These are phyloP conservation scores for Macrobrachium nipponense DNA, from an alignment of 1,140 invertebrate genomes.

Conservation along the genomic window DNA sequence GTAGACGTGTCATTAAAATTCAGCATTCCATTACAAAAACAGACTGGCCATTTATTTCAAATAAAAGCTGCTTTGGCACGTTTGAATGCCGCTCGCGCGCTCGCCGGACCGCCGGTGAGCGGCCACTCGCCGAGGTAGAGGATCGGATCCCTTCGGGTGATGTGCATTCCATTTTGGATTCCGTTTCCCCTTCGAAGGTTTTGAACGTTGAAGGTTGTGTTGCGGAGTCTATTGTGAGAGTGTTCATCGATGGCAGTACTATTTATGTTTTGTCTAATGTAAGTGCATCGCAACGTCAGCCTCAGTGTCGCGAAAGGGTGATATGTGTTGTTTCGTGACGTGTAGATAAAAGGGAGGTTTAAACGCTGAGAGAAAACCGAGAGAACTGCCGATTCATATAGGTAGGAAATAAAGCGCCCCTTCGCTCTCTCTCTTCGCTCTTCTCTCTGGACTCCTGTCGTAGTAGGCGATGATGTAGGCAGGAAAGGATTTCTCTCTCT, in stretches of 20 bases:
- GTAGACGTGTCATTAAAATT: no score
- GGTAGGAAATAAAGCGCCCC: background rate
- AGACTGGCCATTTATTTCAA: no score
- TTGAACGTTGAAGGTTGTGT: constrained; percentile 23
- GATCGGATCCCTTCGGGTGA: background rate
- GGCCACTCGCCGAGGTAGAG: background rate
- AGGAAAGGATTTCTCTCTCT: background rate
- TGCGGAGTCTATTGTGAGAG: constrained; percentile 30
- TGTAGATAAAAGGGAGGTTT: background rate
- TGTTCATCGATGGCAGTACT: constrained; percentile 47
- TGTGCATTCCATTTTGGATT: constrained; percentile 3
- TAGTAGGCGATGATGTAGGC: background rate
- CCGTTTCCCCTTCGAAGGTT: background rate
- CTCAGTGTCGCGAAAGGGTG: background rate
- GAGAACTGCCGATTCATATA: background rate
- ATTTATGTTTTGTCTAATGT: constrained; percentile 39
- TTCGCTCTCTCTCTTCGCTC: background rate
- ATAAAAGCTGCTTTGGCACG: no score
- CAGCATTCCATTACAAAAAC: no score
- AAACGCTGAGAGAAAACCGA: background rate
- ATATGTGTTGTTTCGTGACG: background rate
- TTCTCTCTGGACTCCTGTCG: background rate
- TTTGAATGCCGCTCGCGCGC: no score
- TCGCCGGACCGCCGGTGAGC: no score
- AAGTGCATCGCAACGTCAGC: background rate